Base-by-base conservation (phyloP, 2,113 vertebrate genomes). In the Tretioscincus oriximinensis region DNA sequence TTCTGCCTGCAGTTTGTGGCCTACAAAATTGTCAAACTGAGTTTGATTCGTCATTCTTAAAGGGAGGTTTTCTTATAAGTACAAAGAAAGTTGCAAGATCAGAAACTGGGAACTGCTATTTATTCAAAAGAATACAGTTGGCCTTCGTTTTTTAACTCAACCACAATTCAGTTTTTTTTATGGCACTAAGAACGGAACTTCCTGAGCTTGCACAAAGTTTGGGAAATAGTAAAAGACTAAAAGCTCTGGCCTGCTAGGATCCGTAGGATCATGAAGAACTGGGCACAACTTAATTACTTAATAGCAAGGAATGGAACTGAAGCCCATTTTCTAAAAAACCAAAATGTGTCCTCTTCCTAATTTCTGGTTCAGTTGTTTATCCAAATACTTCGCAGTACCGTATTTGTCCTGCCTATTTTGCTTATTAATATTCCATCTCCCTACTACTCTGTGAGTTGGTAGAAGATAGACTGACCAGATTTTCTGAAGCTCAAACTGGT, bases 41-140 rank as follows among this genome's bases (percentile, higher is more conserved):
- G 47, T 76, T 81, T 81, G 61, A 73, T 68, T 81, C 51, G 11
- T 81, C 61, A 73, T 73, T 66, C 35, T 63, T 41, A 58, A 68
- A 31, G 51, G 14, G 9, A 8, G 35, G 28, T 29, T 45, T 47
- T 21, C 20, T 68, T n/a, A 68, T 28, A 68, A 31, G 73, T 29
- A 35, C 11, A 31, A 29, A 29, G 35, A 74, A 74, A 74, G 29
- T 61, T 47, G 24, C 29, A 64, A 45, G 63, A 47, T 41, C 26
- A 51, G 65, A 64, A 29, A 31, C 28, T 41, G 45, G 6, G 20
- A 47, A 12, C 21, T 22, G 29, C 69, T 64, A 80, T 58, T 72
- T 80, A 80, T 14, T 28, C 58, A 71, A 72, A 72, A 72, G 70
- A 28, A 63, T 63, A 47, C 63, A 41, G 26, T 64, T 60, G 16